These are phyloP conservation scores for Pseudorectes ferrugineus DNA, from an alignment of 2,113 vertebrate genomes.

Conservation along the genomic window DNA sequence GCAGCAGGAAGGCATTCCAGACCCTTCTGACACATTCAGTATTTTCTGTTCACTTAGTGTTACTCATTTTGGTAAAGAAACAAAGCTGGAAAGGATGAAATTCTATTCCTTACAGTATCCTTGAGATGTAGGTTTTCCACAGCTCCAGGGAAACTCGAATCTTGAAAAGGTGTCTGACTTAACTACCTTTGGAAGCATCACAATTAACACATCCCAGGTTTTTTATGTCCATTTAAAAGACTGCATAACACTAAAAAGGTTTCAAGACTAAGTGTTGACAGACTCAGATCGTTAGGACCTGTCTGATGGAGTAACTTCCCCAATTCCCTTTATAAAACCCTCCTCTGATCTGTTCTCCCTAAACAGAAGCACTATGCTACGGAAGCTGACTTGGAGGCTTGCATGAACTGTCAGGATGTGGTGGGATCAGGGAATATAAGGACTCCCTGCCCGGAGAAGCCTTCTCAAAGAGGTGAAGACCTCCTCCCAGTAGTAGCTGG, in stretches of 20 bases:
- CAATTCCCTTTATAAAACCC: background rate
- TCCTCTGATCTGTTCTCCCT: background rate
- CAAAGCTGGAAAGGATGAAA: background rate
- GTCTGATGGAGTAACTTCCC: background rate
- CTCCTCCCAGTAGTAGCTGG: background rate
- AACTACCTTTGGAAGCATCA: background rate
- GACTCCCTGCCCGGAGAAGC: background rate
- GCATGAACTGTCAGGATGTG: fast-evolving
- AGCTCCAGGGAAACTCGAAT: background rate
- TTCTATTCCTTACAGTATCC: background rate
- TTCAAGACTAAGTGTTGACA: background rate
- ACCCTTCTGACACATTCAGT: background rate
- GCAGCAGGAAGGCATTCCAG: background rate
- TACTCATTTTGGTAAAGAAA: background rate
- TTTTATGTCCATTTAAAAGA: background rate
- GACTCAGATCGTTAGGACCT: background rate
- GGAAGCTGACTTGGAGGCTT: background rate
- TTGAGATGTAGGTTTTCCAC: background rate
- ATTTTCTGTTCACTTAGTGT: background rate
- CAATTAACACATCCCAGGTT: background rate
- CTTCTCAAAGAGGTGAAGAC: background rate
- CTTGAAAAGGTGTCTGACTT: background rate
- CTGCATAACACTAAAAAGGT: background rate
- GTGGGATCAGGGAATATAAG: background rate
- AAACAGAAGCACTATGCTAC: fast-evolving